Conservation (phyloP, 2,113 vertebrate genomes). For the Vidua chalybeata region DNA sequence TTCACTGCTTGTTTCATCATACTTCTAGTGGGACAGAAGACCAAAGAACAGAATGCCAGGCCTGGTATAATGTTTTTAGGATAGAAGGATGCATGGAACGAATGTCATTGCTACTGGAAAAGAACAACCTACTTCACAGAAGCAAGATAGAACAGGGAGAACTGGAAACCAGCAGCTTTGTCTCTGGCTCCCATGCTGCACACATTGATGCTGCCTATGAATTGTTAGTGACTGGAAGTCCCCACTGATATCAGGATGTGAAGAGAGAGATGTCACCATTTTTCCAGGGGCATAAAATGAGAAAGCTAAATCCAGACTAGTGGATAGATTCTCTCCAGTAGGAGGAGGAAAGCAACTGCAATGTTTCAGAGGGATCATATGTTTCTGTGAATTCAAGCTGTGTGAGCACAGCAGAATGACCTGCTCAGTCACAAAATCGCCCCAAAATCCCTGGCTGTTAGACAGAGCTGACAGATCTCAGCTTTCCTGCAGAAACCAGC, state of each 20-base stretch:
- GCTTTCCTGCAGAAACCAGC: not conserved
- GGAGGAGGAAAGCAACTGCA: not conserved
- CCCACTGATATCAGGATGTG: not conserved
- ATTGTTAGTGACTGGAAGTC: not conserved
- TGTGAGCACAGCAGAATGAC: not conserved
- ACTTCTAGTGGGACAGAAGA: not conserved
- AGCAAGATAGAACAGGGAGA: not conserved
- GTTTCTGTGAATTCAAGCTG: not conserved
- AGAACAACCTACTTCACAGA: not conserved
- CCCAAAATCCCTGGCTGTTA: not conserved
- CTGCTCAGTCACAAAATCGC: not conserved
- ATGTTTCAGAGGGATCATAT: not conserved
- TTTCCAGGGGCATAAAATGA: not conserved
- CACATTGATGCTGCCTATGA: not conserved
- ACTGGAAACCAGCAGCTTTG: not conserved
- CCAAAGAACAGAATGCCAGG: not conserved
- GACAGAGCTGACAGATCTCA: not conserved
- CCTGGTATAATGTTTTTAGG: not conserved
- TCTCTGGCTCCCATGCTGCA: not conserved
- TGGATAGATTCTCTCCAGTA: not conserved
- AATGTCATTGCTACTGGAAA: not conserved
- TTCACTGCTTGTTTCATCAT: not conserved
- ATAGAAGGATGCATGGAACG: not conserved
- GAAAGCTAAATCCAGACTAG: not conserved
- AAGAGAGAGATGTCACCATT: not conserved